phyloP scores from a whole-genome alignment of 2,888 invertebrate species.

The Caenorhabditis sp. region DNA sequence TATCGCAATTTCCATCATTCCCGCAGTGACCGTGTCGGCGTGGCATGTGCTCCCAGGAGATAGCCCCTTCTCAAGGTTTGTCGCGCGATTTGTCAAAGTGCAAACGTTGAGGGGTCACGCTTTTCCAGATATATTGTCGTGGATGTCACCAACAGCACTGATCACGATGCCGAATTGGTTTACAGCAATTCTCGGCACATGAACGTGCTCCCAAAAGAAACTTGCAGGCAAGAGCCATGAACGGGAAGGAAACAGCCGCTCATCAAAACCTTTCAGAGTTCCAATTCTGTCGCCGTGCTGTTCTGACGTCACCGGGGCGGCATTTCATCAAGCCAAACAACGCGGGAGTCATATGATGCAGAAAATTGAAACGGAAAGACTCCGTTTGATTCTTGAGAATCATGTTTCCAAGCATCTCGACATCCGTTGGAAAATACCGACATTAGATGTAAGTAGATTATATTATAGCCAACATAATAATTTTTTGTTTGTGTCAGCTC shows the following conservation, averaged over 20 bases:
- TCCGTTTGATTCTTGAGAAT: conserved; percentile 71
- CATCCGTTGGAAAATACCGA: conserved; percentile 75
- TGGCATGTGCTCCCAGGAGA: conserved; percentile 77
- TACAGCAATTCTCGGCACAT: conserved; percentile 69
- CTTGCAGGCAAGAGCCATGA: conserved; percentile 67
- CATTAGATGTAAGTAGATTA: conserved; percentile 65
- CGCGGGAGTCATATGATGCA: conserved; percentile 77
- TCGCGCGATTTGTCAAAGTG: not conserved
- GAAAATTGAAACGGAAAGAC: conserved; percentile 70
- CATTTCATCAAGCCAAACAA: conserved; percentile 73
- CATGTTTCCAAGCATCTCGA: conserved; percentile 77
- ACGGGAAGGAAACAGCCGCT: not conserved
- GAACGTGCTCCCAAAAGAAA: conserved; percentile 76
- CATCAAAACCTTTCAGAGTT: conserved; percentile 65
- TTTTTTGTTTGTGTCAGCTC: conserved; percentile 57
- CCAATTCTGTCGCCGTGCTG: conserved; percentile 78
- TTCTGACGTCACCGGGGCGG: conserved; percentile 72
- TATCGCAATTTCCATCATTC: conserved; percentile 76
- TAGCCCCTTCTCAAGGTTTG: conserved; percentile 65
- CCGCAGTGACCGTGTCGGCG: conserved; percentile 77
- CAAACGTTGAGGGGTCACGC: not conserved
- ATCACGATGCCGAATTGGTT: conserved; percentile 76
- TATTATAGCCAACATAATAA: no score
- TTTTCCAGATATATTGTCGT: conserved; percentile 75
- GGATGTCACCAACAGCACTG: conserved; percentile 77